Percentiles rank a stretch among this genome's conserved stretches.
phyloP scores from a whole-genome alignment of 2,888 invertebrate species.

The Lithophane socia region DNA sequence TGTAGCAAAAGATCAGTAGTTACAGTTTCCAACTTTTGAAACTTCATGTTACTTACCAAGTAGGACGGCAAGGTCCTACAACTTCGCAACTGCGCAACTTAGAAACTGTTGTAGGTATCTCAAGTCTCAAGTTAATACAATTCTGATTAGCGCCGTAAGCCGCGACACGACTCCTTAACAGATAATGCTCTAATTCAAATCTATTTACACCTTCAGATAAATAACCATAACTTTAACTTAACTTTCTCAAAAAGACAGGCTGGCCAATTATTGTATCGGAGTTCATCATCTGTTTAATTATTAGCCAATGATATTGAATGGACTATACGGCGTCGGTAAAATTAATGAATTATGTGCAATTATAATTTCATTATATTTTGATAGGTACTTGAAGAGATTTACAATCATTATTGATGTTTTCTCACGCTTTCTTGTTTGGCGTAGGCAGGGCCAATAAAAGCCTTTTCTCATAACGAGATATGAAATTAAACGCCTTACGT shows the following conservation, averaged over 20 bases:
- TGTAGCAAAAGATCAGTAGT: not conserved
- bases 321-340: not conserved
- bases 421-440: conserved; percentile 7
- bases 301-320: conserved; percentile 5
- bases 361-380: conserved; percentile 4
- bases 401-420: conserved; percentile 4
- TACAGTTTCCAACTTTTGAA: not conserved
- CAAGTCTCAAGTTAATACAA: conserved; percentile 7
- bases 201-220: conserved; percentile 47
- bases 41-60: not conserved
- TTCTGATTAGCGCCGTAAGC: conserved; percentile 7
- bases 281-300: conserved; percentile 21
- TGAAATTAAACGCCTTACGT: not conserved
- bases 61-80: not conserved
- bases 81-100: conserved; percentile 1
- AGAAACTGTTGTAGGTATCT: conserved; percentile 1
- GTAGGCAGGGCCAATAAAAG: not conserved
- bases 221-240: conserved; percentile 50
- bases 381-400: conserved; percentile 6
- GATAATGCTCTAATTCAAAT: conserved; percentile 29
- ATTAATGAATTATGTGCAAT: conserved; percentile 12
- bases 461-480: not conserved
- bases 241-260: conserved; percentile 35
- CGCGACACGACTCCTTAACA: conserved; percentile 15
- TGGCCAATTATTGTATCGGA: conserved; percentile 35